phyloP scores from a whole-genome alignment of 2,113 vertebrate genomes.

The Sminthopsis crassicaudata region DNA sequence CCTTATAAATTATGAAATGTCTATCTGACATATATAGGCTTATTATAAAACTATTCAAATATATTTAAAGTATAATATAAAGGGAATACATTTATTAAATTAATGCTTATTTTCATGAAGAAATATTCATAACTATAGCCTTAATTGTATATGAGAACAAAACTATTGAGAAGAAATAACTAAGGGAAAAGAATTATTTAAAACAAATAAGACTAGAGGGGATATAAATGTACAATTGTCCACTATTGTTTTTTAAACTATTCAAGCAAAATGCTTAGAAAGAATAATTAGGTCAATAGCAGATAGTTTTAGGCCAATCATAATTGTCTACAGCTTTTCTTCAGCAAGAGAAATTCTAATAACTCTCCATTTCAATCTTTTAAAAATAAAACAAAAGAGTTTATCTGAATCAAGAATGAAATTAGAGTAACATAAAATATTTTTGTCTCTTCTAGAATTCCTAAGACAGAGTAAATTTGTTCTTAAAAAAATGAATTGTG shows the following conservation, averaged over 20 bases:
- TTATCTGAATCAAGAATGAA: not conserved
- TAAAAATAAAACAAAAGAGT: slow-evolving; percentile 10
- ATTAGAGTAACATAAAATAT: not conserved
- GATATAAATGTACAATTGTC: slow-evolving; percentile 34
- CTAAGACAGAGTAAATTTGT: slow-evolving; percentile 19
- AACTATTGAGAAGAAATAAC: not conserved
- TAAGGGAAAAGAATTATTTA: slow-evolving; percentile 11
- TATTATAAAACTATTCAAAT: slow-evolving; percentile 24
- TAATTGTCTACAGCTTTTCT: not conserved
- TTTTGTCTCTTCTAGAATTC: not conserved
- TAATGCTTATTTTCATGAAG: slow-evolving; percentile 8
- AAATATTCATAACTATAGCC: slow-evolving; percentile 15
- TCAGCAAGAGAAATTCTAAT: not conserved
- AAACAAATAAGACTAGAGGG: slow-evolving; percentile 6
- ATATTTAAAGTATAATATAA: not conserved
- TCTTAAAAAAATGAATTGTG: not conserved
- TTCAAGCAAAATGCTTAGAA: slow-evolving; percentile 43
- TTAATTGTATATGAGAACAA: slow-evolving; percentile 34
- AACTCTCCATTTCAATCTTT: slow-evolving; percentile 24
- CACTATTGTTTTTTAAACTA: not conserved
- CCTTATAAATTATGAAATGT: slow-evolving; percentile 16
- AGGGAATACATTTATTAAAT: slow-evolving; percentile 6
- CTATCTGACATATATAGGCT: not conserved
- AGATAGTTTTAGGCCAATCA: not conserved
- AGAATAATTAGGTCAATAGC: not conserved